Evolutionary conservation across 1,140 invertebrate species (phyloP), one percentile per base, ranked within the genome.

Genomic region (Chymomyza costata): DNA sequence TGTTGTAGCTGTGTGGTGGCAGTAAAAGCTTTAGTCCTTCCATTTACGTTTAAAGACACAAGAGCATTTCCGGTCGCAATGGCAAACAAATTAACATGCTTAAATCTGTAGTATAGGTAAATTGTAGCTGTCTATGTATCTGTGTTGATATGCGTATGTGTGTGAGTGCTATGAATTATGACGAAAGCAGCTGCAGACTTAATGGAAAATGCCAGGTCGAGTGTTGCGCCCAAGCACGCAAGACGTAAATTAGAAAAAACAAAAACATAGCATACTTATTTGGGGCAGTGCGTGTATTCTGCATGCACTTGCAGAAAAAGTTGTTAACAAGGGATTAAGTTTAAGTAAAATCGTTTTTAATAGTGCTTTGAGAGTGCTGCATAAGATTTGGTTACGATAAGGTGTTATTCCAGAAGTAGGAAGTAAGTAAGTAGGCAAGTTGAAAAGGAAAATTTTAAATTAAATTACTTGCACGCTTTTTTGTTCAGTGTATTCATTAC

Each of bases 31-130:
- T 70, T 57, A 58, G 53, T 49, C 52, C 65, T 70, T 76, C 78
- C 71, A 78, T 78, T 78, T 78, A 67, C 71, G 71, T 67, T 71
- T 78, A 80, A 78, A 80, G 71, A 78, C 73, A 67, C 70, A 68
- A 67, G 71, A 71, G 66, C 62, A 78, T 66, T 71, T 78, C 73
- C 71, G 73, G 58, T 52, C 67, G 66, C 66, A 80, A 51, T 69
- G 73, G 62, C 71, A 67, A 66, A 80, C 71, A 80, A 76, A 76
- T 73, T 73, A 73, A 73, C 68, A 73, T 74, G 68, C 40, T 49
- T 45, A 63, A 63, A 73, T 67, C 63, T 73, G 64, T 52, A n/a
- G 73, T 58, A 44, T 66, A 49, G 21, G 21, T 25, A 25, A 25
- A 8, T 25, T 57, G 62, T 53, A 19, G 35, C n/a, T 37, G 32